Evolutionary conservation across 2,888 invertebrate genomes (phyloP), one percentile per base, ranked within the genome.

Genomic region (Archaeoteleia sp.): DNA sequence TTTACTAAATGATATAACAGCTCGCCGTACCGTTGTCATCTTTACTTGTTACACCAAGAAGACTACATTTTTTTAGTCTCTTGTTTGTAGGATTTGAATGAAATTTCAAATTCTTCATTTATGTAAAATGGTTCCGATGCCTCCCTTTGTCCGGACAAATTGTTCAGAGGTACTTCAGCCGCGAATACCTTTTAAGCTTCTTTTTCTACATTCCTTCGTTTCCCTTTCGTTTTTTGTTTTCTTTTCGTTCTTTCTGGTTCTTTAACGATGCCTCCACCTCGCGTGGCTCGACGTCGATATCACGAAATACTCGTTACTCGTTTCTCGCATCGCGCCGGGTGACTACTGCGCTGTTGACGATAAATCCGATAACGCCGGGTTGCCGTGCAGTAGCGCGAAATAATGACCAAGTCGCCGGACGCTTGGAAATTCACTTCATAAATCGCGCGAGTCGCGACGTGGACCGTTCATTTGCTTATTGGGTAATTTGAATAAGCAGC

Each of bases 391-490:
- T 53, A 48, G 68, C 48, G 58, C 35, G 62, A 63, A 71, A 71
- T 74, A 71, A 74, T 73, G 65, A 71, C 62, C 60, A 63, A 63
- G 55, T 65, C 65, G 46, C 51, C 60, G 53, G 70, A 68, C 63
- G 51, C 43, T 67, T 40, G 35, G 46, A 55, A 46, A 51, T 55
- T 37, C 49, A 42, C 60, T 69, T 71, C 51, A 61, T 67, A 62
- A 72, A 67, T 71, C 61, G 53, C 27, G 6, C 14, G 20, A 45
- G 34, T 20, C 39, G 34, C 27, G 17, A 40, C 35, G 27, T 45
- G 46, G 25, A 53, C 42, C 29, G 48, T 66, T 60, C 49, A 53
- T 51, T 67, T 45, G 37, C 42, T 60, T 45, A 60, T 60, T 49
- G 49, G 40, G 60, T 39, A 49, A 67, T 60, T 60, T 54, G 60